Base-by-base conservation (phyloP, 2,113 vertebrate genomes). In the Blennius ocellaris region DNA sequence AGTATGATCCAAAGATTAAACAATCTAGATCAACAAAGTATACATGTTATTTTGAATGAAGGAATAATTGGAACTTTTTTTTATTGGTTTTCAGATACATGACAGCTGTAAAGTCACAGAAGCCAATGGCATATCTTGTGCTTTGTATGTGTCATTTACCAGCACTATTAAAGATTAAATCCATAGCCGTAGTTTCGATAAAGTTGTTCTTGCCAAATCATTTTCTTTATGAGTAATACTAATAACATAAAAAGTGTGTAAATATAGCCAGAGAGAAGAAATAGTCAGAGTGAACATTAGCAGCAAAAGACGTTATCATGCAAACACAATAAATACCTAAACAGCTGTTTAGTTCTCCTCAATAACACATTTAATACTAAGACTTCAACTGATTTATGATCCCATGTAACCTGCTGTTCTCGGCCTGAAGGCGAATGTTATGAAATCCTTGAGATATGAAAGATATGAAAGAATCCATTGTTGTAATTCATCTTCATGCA, bases 401-500 rank as follows among this genome's bases (percentile, higher is more conserved):
- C 45, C 53, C 16, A 49, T 40, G 37, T 63, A 56, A 76, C 69
- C 69, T 17, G 3, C 60, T 36, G 39, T 49, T 48, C 59, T 72
- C 65, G 77, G 37, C 64, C 64, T n/a, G 16, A 58, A 43, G 39
- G 10, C 15, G 5, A 57, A 78, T 44, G 40, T 78, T 70, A 64
- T 80, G 73, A 84, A 83, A 87, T 76, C 45, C 69, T 54, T 40
- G 3, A 3, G 11, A 55, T 30, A 30, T 30, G 21, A 30, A 30
- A 30, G 21, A 30, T 71, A 68, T 86, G 71, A 89, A 82, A 80
- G 81, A 71, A 45, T 44, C 63, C 50, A 54, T 78, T 83, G 78
- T 83, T 59, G 58, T n/a, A 39, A 39, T 71, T 69, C 6, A 9
- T 36, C 40, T 39, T 8, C 54, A 36, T 51, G 41, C 61, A 43